Conservation (phyloP, 1,140 invertebrate genomes). For the Thaumatotibia leucotreta region DNA sequence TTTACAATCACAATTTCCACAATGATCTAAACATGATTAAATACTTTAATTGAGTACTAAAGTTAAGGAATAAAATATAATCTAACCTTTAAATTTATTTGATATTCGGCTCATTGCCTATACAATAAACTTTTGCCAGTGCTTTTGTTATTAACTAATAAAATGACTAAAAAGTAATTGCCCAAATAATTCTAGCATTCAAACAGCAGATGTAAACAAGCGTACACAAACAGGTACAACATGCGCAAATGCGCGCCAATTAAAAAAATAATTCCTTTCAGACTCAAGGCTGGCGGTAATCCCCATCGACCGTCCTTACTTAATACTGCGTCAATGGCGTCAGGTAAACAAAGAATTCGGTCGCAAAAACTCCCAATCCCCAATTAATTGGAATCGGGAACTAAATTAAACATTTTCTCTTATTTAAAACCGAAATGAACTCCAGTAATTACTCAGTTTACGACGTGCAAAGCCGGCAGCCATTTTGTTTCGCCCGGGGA, state of each 20-base stretch:
- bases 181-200: neutral
- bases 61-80: too few species aligned
- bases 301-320: neutral
- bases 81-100: too few species aligned
- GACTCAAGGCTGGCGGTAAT: neutral
- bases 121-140: too few species aligned
- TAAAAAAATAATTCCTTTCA: neutral
- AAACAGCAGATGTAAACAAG: neutral
- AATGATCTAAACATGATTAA: too few species aligned
- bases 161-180: neutral
- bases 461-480: slow-evolving; percentile 58
- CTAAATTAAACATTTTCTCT: slow-evolving; percentile 75
- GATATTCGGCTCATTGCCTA: too few species aligned
- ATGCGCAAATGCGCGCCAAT: neutral
- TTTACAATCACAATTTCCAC: too few species aligned
- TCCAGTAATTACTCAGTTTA: slow-evolving; percentile 74
- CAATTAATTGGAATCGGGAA: slow-evolving; percentile 70
- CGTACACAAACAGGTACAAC: neutral
- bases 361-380: slow-evolving; percentile 33
- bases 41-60: too few species aligned
- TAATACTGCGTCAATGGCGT: neutral
- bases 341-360: neutral
- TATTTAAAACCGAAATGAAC: slow-evolving; percentile 75
- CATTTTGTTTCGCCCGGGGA: slow-evolving; percentile 39
- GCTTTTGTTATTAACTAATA: too few species aligned